Evolutionary conservation across 2,113 vertebrate genomes (phyloP), one percentile per base, ranked within the genome.

Genomic region (Hemichromis elongatus): DNA sequence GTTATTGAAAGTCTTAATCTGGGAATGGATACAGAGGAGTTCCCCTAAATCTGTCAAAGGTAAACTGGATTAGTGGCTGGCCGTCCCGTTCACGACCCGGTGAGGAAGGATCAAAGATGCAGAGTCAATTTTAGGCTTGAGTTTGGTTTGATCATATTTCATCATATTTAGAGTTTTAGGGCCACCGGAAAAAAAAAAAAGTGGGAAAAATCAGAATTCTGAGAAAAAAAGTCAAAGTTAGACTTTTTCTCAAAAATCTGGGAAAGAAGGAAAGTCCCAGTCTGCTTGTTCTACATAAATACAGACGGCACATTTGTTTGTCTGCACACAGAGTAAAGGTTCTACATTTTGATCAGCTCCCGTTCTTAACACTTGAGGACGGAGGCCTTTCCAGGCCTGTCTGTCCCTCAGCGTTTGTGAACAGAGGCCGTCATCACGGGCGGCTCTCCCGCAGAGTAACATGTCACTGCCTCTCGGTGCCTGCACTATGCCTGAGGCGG

Each of bases 1-100:
- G 0, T 26, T 55, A 26, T 56, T 56, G 0, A 56, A 26, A 56
- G 6, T 26, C 26, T 12, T 0, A 56, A 21, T 14, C 54, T 56
- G 24, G 24, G 55, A 57, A 57, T 28, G 7, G 55, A 57, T 0
- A 28, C 55, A 28, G 55, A 56, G 13, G 55, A 56, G 55, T 57
- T 57, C 55, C 28, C 21, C 26, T 56, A 26, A 56, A 26, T 56
- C 12, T 14, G 54, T 56, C 24, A 28, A 9, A 28, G 55, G 55
- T 56, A 1, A 56, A 56, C 55, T 56, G 55, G 55, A 28, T 28
- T 28, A 7, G 24, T 57, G 55, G 55, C 55, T 28, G 55, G 28
- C 55, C 24, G 28, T 5, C 55, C 16, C 4, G 0, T 3, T 56
- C 55, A 28, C 0, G 24, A 16, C 55, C 0, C 28, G 24, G 0